Evolutionary conservation across 1,140 invertebrate genomes (phyloP), one percentile per base, ranked within the genome.

Genomic region (Lasaia peninsularis): DNA sequence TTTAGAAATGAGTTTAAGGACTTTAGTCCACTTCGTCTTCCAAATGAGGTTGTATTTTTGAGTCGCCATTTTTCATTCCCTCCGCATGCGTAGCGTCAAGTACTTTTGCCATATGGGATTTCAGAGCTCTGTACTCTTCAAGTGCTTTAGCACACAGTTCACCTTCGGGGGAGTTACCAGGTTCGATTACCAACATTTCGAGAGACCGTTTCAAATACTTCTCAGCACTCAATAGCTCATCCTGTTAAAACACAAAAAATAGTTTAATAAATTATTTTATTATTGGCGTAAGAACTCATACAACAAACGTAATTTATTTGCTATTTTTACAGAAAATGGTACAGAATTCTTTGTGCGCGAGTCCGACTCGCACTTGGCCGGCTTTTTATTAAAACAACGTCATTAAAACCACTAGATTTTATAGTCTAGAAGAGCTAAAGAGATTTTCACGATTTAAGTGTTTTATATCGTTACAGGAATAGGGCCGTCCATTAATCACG

Each of bases 151-250:
- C 92, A 10, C 93, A 92, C 5, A 95, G 67, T 57, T 91, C 80
- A 1, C 94, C 94, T 78, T 96, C 95, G 0, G 94, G 94, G n/a
- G 93, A 93, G 12, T 89, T 89, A 0, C 81, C 73, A 0, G 94
- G 94, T 82, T 96, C 94, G 44, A 94, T 91, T 7, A 95, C 82
- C 2, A 96, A 79, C 88, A 93, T 92, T 52, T 90, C 90, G 4
- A 95, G 73, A 0, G 93, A 88, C 60, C 91, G 90, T 63, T 93
- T 94, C 3, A 94, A 73, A 68, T 91, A 83, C 55, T 77, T 77
- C 67, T 92, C 92, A 1, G 92, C 92, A 59, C 90, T 78, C 60
- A 91, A 67, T 2, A 93, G 75, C 60, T 79, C 78, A 60, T 90
- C 78, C 86, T 73, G 69, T 21, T 68, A 77, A 62, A 49, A 62